phyloP scores from a whole-genome alignment of 2,888 invertebrate species.

The Eristalis tenax region DNA sequence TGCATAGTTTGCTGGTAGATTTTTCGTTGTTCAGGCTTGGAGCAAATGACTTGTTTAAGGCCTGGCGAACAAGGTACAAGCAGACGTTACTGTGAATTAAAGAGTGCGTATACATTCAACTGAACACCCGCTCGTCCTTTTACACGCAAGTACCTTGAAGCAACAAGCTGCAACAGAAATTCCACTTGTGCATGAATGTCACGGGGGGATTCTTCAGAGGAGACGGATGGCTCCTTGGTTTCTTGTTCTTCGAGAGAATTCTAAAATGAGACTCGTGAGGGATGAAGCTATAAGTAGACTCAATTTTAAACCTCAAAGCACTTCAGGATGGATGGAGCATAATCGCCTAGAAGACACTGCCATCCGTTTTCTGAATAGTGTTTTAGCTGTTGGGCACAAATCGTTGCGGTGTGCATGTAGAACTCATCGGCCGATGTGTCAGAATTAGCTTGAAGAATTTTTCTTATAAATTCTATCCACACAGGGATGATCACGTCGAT shows the following conservation, averaged over 20 bases:
- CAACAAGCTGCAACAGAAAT: conserved; percentile 42
- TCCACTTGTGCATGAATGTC: conserved; percentile 12
- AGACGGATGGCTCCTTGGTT: background rate
- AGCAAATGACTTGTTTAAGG: conserved; percentile 13
- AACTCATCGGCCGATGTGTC: background rate
- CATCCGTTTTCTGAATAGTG: conserved; percentile 14
- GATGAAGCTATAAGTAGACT: background rate
- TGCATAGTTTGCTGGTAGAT: background rate
- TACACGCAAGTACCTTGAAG: conserved; percentile 30
- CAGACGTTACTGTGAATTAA: conserved; percentile 38
- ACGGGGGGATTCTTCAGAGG: conserved; percentile 1
- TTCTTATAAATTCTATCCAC: conserved; percentile 37
- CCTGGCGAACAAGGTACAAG: conserved; percentile 21
- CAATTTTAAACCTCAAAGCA: background rate
- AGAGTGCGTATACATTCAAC: background rate
- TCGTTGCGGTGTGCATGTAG: background rate
- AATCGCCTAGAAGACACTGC: conserved; percentile 20
- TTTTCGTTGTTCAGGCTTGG: background rate
- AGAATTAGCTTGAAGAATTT: background rate
- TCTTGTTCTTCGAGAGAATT: background rate
- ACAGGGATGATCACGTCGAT: conserved; percentile 18
- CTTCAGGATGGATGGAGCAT: background rate
- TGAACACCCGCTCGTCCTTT: background rate
- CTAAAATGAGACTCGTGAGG: background rate
- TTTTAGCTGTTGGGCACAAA: conserved; percentile 10